Evolutionary conservation across 2,888 invertebrate species (phyloP).

Genomic region (Eupithecia subfuscata): DNA sequence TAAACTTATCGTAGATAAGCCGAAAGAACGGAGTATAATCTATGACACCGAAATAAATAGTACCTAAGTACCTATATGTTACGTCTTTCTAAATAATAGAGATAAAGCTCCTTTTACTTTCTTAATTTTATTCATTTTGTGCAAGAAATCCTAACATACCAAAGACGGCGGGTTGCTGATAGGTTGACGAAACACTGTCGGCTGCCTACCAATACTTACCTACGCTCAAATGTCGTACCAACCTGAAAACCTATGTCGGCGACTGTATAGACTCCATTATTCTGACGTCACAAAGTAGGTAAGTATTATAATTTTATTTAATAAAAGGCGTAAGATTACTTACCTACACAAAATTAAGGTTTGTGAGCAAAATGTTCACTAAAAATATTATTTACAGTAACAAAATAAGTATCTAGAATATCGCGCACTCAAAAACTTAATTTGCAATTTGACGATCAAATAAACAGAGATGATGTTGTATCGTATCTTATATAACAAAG

Average conservation of each 20-base stretch:
- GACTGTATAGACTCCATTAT: too few species aligned
- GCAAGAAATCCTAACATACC: too few species aligned
- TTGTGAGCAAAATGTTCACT: not conserved
- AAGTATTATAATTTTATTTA: too few species aligned
- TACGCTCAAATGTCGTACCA: too few species aligned
- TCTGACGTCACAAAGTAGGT: too few species aligned
- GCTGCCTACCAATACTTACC: too few species aligned
- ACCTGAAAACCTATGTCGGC: too few species aligned
- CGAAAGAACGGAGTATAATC: not conserved
- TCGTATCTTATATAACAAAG: not conserved
- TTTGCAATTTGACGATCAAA: not conserved
- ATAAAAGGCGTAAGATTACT: not conserved
- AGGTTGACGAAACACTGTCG: too few species aligned
- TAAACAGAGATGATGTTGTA: not conserved
- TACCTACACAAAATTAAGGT: not conserved
- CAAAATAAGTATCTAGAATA: not conserved
- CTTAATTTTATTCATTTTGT: too few species aligned
- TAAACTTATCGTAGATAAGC: slow-evolving; percentile 3
- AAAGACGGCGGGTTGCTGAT: too few species aligned
- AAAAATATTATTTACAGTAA: not conserved
- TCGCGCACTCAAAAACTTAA: not conserved
- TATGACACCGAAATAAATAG: not conserved
- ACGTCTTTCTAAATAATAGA: too few species aligned
- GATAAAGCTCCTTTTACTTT: too few species aligned
- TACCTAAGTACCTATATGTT: not conserved